phyloP scores from a whole-genome alignment of 2,797 vertebrate species.

The Cynodonichthys magdalenae region DNA sequence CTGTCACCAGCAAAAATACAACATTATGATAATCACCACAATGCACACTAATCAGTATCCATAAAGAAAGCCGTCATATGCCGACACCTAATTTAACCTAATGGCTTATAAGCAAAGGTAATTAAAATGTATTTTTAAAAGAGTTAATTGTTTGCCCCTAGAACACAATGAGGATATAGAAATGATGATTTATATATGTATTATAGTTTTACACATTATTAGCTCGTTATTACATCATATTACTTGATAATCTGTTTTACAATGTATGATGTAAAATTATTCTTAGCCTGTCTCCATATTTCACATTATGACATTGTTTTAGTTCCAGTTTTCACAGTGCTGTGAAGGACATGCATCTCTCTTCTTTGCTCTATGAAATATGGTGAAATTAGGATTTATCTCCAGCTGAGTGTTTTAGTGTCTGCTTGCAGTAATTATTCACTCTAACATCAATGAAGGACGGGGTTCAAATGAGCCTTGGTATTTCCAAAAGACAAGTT shows the following conservation, averaged over 20 bases:
- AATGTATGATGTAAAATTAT: neutral
- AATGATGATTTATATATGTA: neutral
- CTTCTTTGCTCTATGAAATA: neutral
- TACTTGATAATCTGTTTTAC: neutral
- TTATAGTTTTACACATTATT: neutral
- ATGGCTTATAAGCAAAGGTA: no score
- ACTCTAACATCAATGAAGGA: neutral
- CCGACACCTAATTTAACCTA: neutral
- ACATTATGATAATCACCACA: constrained; percentile 3
- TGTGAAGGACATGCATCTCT: neutral
- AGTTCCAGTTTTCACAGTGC: neutral
- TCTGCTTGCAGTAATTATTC: neutral
- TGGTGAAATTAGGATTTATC: neutral
- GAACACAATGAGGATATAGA: neutral
- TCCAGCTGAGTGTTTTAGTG: neutral
- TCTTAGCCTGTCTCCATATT: neutral
- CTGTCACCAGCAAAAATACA: constrained; percentile 4
- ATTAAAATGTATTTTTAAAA: neutral
- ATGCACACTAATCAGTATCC: neutral
- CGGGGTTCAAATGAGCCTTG: neutral
- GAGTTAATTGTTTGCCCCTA: neutral
- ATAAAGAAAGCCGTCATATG: neutral
- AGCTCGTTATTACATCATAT: constrained; percentile 5
- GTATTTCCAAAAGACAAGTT: neutral
- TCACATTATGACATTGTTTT: neutral